These are phyloP conservation scores for Spisula subtruncata DNA, from an alignment of 2,888 invertebrate genomes.

Conservation along the genomic window DNA sequence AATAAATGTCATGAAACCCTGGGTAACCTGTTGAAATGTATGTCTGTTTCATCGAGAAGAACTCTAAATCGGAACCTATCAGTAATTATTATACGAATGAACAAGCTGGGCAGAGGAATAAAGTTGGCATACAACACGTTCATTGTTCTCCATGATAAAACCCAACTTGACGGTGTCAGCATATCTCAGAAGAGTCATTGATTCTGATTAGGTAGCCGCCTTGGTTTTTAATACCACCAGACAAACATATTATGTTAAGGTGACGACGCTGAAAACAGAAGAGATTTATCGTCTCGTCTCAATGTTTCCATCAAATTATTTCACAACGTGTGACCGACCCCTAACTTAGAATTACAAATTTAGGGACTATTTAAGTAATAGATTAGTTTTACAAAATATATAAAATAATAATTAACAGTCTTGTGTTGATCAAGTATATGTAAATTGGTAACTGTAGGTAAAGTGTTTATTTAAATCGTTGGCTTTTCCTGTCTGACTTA, in stretches of 20 bases:
- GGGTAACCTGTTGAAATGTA: conserved; percentile 9
- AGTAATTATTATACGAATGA: conserved; percentile 6
- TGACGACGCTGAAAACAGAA: neutral
- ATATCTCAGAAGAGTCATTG: neutral
- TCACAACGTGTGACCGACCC: neutral
- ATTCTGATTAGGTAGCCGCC: conserved; percentile 8
- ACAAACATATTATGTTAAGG: neutral
- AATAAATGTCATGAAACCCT: conserved; percentile 8
- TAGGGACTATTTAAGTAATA: neutral
- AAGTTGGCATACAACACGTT: conserved; percentile 19
- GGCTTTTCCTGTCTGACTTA: no score
- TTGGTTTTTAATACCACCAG: conserved; percentile 9
- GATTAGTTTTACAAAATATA: neutral
- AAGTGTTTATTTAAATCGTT: no score
- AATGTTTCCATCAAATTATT: neutral
- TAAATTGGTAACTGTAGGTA: no score
- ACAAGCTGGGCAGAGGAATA: conserved; percentile 19
- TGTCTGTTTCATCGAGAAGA: conserved; percentile 13
- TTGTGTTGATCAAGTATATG: no score
- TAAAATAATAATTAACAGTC: no score
- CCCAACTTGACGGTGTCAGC: conserved; percentile 19
- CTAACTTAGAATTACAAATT: conserved; percentile 12
- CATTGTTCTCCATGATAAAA: neutral
- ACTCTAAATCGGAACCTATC: conserved; percentile 7
- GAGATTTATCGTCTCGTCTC: neutral